Base-by-base conservation (phyloP, 2,113 vertebrate genomes). In the Alosa alosa region DNA sequence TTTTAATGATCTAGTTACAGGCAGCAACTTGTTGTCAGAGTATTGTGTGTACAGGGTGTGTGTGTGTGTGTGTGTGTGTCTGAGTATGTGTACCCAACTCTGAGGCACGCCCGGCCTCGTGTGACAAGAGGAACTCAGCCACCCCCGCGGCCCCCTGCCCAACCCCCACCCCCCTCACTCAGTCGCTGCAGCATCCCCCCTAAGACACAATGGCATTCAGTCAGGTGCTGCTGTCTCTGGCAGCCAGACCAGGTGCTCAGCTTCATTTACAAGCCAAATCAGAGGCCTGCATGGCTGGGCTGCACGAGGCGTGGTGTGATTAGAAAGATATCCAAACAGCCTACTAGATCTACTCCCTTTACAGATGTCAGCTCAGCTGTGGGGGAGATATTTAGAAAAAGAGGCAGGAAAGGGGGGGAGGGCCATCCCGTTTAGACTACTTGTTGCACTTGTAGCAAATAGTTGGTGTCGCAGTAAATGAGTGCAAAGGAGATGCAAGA, bases 241-340 rank as follows among this genome's bases (percentile, higher is more conserved):
- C 81, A 39, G 83, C 82, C 81, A 82, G 84, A 85, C 83, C 86
- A 88, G 84, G 87, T 87, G 88, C 89, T 72, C 88, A 85, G 89
- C 92, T 39, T 94, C 87, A 94, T 95, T 95, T 95, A 93, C 95
- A 95, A 95, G 88, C 89, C 94, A 95, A 95, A 95, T 94, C 81
- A 87, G 82, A 82, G 84, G 84, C 46, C 31, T 88, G 85, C 88
- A 41, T 39, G 36, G 72, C 25, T 39, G 72, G 31, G 15, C 72
- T 89, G 90, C 87, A 90, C 87, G 87, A 81, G 8, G 86, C 72
- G 72, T 13, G 88, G 52, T 55, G 86, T 89, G 86, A 86, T 84
- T 87, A 87, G 47, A 91, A 88, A 91, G 86, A 82, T 84, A 75
- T 57, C 84, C 86, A 90, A 78, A 78, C 36, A 78, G 36, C 15